Conservation (phyloP, 2,797 vertebrate species). For the Nannoperca obscura region DNA sequence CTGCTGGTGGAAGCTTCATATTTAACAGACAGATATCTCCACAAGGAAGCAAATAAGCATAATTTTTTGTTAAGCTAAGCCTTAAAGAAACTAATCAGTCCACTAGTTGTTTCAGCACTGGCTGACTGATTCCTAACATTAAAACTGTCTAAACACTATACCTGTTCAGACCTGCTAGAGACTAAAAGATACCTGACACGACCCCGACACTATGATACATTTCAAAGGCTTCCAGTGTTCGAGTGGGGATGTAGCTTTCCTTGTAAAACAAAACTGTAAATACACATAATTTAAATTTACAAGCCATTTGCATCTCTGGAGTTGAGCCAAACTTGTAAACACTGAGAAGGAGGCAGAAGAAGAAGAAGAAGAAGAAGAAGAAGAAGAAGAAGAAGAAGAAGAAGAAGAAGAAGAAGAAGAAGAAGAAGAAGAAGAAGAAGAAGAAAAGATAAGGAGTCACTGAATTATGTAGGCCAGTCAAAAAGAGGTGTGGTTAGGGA, state of each 20-base stretch:
- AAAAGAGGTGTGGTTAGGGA: slow-evolving; percentile 63
- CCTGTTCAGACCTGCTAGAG: not conserved
- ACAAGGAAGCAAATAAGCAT: not conserved
- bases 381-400: too few relatives aligned
- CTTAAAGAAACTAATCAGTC: not conserved
- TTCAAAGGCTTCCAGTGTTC: slow-evolving; percentile 25
- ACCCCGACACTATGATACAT: not conserved
- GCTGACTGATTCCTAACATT: slow-evolving; percentile 2
- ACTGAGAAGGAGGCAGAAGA: slow-evolving; percentile 26
- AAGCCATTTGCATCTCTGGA: slow-evolving; percentile 62
- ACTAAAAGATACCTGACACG: slow-evolving; percentile 10
- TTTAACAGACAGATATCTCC: not conserved
- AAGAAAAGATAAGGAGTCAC: slow-evolving; percentile 46
- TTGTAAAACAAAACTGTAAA: slow-evolving; percentile 68
- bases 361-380: slow-evolving; percentile 2
- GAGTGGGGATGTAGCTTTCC: slow-evolving; percentile 44
- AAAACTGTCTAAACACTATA: not conserved
- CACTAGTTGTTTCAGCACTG: not conserved
- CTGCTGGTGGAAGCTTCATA: not conserved
- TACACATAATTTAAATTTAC: slow-evolving; percentile 60
- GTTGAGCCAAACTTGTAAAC: slow-evolving; percentile 68
- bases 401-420: too few relatives aligned
- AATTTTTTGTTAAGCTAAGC: not conserved
- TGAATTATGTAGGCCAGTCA: slow-evolving; percentile 68
- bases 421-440: slow-evolving; percentile 15